Percentiles rank a stretch among this genome's conserved stretches.
Evolutionary conservation across 2,888 invertebrate species (phyloP).

Genomic region (Gymnoscelis rufifasciata): DNA sequence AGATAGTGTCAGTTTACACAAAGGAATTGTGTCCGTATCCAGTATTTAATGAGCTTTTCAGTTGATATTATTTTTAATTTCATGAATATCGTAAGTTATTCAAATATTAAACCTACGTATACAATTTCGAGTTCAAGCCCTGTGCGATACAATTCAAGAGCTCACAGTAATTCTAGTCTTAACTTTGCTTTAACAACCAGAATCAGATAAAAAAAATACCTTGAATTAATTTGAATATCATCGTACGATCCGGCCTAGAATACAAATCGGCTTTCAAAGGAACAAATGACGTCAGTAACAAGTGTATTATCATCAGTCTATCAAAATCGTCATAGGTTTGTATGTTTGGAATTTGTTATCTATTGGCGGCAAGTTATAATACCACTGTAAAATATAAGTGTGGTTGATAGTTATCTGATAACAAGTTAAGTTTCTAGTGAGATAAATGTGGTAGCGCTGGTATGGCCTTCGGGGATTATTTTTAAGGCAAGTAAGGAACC

Average conservation of each 20-base stretch:
- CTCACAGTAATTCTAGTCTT: background rate
- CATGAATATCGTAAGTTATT: too few species aligned
- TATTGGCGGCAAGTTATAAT: constrained; percentile 33
- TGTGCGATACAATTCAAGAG: background rate
- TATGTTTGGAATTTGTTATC: constrained; percentile 31
- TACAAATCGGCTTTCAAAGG: constrained; percentile 14
- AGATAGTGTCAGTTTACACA: too few species aligned
- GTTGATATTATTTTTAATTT: too few species aligned
- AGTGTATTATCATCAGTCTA: constrained; percentile 29
- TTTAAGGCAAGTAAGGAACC: constrained; percentile 12
- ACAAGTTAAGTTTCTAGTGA: too few species aligned
- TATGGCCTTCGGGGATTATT: constrained; percentile 10
- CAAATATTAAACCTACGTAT: too few species aligned
- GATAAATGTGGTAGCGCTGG: constrained; percentile 7
- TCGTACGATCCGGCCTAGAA: constrained; percentile 9
- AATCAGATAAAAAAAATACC: constrained; percentile 13
- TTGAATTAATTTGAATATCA: constrained; percentile 16
- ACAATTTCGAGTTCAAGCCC: too few species aligned
- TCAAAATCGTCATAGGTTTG: constrained; percentile 35
- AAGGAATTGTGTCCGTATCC: too few species aligned
- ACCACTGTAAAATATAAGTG: constrained; percentile 29
- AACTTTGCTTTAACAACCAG: constrained; percentile 1
- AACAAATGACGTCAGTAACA: constrained; percentile 29
- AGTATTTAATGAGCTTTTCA: too few species aligned
- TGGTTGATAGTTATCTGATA: too few species aligned